Evolutionary conservation across 2,888 invertebrate species (phyloP), one percentile per base, ranked within the genome.

Genomic region (Marronus borbonicus): DNA sequence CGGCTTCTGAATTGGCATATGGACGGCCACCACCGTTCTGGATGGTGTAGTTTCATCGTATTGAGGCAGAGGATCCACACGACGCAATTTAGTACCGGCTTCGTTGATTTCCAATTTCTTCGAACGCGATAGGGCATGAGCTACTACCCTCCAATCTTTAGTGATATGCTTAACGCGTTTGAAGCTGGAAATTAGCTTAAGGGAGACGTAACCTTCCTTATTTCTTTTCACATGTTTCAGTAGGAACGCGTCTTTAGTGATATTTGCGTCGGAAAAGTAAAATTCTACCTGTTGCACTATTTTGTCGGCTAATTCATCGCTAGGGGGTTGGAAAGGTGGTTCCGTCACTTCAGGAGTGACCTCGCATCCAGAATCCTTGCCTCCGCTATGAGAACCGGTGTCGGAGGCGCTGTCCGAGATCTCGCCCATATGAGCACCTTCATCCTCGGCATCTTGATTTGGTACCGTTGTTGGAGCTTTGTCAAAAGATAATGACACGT

Each of bases 211-310:
- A 24, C 98, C 98, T 89, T 97, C 97, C 89, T 97, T 98, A 88
- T 98, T 98, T 76, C 98, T 92, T 77, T 96, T 93, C 28, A 98
- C 97, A 87, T 98, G 98, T 87, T 98, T 98, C 81, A 98, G 89
- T 65, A 98, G 90, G 89, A 98, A 98, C 14, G 98, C 97, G 87
- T 98, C 98, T 87, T 98, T 98, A 3, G 97, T 93, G 83, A 98
- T 96, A 88, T 97, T 97, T 72, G 96, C 96, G 86, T 98, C 97
- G 80, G 97, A 97, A 89, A 98, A 98, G 89, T 98, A 98, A 87
- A 95, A 97, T 89, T 98, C 98, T 31, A 98, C 98, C 87, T 97
- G 97, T 66, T 94, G 92, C 70, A 95, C 93, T 83, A 97, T 96
- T 84, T 94, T 93, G 80, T 93, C 92, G 12, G 95, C 92, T 49